These are phyloP conservation scores for Tauraco hartlaubi DNA, from an alignment of 2,797 vertebrate genomes.

Conservation along the genomic window DNA sequence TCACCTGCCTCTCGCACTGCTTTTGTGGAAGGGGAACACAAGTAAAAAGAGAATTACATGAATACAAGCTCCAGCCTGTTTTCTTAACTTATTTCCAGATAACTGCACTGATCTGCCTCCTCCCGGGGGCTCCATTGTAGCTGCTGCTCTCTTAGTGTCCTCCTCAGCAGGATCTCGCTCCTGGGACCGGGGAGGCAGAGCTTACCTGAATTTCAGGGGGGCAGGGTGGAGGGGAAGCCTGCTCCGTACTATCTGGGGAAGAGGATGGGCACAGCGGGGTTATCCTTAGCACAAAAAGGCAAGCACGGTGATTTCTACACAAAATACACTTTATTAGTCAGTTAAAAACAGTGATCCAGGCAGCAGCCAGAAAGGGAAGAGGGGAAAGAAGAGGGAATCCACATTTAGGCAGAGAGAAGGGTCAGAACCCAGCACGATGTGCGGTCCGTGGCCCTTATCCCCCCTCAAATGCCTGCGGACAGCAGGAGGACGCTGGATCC, in stretches of 20 bases:
- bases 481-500: not conserved
- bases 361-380: not conserved
- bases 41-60: not conserved
- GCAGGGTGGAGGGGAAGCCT: not conserved
- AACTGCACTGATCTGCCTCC: not conserved
- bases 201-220: not conserved
- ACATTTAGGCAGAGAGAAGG: not conserved
- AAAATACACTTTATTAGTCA: constrained; percentile 60
- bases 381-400: not conserved
- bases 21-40: not conserved
- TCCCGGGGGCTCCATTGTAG: not conserved
- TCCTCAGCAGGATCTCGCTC: not conserved
- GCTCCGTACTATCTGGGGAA: not conserved
- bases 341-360: constrained; percentile 19
- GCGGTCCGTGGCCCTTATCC: accelerated
- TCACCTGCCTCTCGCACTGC: not conserved
- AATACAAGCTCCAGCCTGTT: not conserved
- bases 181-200: not conserved
- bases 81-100: not conserved
- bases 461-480: not conserved
- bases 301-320: not conserved
- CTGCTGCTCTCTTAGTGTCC: not conserved
- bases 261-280: not conserved
- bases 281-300: not conserved
- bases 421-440: not conserved